Evolutionary conservation across 2,888 invertebrate species (phyloP).

Genomic region (Cerastoderma edule): DNA sequence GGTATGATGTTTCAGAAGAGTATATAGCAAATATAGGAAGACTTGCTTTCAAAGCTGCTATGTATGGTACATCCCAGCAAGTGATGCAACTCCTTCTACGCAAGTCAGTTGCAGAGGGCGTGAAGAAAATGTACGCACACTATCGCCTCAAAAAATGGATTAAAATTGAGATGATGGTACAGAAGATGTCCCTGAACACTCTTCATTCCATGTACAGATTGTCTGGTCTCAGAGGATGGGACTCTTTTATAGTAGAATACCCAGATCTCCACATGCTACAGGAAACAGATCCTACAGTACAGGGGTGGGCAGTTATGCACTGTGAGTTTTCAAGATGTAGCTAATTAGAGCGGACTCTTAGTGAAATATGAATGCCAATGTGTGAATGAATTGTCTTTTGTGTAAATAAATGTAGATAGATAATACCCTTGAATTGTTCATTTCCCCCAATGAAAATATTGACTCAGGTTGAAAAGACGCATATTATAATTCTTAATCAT

Average conservation of each 20-base stretch:
- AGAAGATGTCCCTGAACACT: constrained; percentile 17
- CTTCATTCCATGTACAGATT: neutral
- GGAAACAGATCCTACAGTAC: constrained; percentile 29
- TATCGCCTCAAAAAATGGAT: constrained; percentile 55
- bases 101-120: constrained; percentile 47
- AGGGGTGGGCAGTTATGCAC: constrained; percentile 45
- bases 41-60: constrained; percentile 35
- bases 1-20: constrained; percentile 38
- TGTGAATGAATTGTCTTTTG: no score
- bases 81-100: constrained; percentile 40
- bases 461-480: no score
- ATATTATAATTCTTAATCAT: no score
- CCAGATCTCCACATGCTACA: constrained; percentile 25
- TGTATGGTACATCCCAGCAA: constrained; percentile 35
- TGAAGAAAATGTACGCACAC: constrained; percentile 46
- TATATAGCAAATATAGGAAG: constrained; percentile 31
- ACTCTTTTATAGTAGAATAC: constrained; percentile 5
- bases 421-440: no score
- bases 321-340: constrained; percentile 41
- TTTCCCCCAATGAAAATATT: no score
- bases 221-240: neutral
- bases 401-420: no score
- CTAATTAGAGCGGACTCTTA: no score
- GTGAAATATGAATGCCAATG: no score
- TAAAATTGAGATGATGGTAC: constrained; percentile 38